Evolutionary conservation across 1,140 invertebrate genomes (phyloP).

Genomic region (Capitella teleta): DNA sequence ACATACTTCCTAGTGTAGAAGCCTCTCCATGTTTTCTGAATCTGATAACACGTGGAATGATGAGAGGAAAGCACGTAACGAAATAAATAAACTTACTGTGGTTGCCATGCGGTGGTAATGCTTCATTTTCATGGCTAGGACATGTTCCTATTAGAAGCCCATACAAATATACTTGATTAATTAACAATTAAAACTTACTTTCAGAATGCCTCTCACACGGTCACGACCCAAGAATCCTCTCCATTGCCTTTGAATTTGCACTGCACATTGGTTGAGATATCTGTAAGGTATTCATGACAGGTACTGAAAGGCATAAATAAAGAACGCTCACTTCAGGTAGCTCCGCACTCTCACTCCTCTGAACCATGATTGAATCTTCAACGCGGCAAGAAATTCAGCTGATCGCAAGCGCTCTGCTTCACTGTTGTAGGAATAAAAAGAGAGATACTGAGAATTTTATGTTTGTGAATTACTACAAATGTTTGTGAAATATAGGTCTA

Average conservation of each 20-base stretch:
- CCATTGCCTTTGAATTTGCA: conserved; percentile 33
- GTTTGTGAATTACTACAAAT: no score
- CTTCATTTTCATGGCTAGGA: conserved; percentile 35
- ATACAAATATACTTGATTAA: no score
- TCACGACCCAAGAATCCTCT: conserved; percentile 33
- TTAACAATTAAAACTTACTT: no score
- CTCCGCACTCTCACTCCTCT: conserved; percentile 23
- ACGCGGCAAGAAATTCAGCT: conserved; percentile 26
- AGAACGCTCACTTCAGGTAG: conserved; percentile 29
- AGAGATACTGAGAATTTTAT: no score
- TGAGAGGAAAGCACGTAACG: no score
- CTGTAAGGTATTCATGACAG: conserved; percentile 18
- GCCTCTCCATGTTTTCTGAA: conserved; percentile 41
- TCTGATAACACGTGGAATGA: conserved; percentile 16
- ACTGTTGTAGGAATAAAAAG: no score
- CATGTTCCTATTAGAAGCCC: conserved; percentile 30
- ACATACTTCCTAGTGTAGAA: conserved; percentile 40
- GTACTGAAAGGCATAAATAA: background rate
- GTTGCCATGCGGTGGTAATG: conserved; percentile 31
- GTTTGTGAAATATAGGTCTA: no score
- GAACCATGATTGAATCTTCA: conserved; percentile 38
- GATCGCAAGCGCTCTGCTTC: conserved; percentile 28
- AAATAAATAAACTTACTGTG: conserved; percentile 10
- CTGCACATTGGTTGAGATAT: conserved; percentile 30
- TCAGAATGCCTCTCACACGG: no score